Evolutionary conservation across 2,797 vertebrate species (phyloP), one percentile per base, ranked within the genome.

Genomic region (Ceryle rudis): DNA sequence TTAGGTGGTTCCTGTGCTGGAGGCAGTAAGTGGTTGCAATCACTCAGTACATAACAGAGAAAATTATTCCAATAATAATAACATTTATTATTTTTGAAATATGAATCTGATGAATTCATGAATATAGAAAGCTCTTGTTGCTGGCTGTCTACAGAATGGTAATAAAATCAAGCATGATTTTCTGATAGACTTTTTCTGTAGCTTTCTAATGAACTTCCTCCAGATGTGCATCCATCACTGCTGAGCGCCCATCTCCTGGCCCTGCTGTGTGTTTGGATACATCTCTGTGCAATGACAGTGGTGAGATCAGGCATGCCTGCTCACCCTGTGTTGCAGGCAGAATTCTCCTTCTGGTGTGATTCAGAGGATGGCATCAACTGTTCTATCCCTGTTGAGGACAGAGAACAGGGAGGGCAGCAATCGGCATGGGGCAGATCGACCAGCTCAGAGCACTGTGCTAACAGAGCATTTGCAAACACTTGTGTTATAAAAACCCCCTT

Each of bases 11-110:
- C 82, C 91, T 81, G 87, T 72, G 95, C 96, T 95, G 82, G 75
- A 95, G 94, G 94, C 91, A 87, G 55, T 18, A 64, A 95, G 57
- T 58, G 35, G 54, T 89, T 52, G 65, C 83, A 95, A 89, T 96
- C 90, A 85, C 71, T 96, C 93, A 93, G 71, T 52, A 85, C 89
- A 61, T 84, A 91, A 81, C 81, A 89, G 94, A 81, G 89, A 83
- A 88, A 86, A 64, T 51, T 73, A 81, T 91, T 93, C 87, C 87
- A 78, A 82, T 89, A 93, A 93, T 89, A 89, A 91, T 66, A 94
- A 69, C 66, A 90, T 89, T 86, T 94, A 77, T 96, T 94, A 88
- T 91, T 96, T 86, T 86, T 94, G 89, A 96, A 94, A 91, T 67
- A 81, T 2, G 54, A 60, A 67, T 58, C 91, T 54, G 87, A 91